Evolutionary conservation across 2,888 invertebrate species (phyloP), one percentile per base, ranked within the genome.

Genomic region (Saturnia japonica): DNA sequence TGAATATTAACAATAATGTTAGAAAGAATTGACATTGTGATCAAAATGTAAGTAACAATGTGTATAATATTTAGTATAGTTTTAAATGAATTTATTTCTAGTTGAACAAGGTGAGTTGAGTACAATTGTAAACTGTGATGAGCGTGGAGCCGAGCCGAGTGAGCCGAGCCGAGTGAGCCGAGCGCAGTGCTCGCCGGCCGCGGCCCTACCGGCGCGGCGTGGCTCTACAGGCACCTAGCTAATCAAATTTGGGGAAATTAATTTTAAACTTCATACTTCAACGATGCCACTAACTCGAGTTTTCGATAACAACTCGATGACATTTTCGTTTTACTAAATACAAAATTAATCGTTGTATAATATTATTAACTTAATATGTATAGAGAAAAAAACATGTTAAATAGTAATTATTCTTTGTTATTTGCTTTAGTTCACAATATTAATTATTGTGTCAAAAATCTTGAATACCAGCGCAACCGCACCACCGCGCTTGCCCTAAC

Each of bases 171-270:
- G 40, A 40, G 12, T 6, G 16, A 40, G 62, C 14, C 25, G 28
- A 22, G n/a, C 25, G 25, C 28, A 28, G n/a, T 14, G 25, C 60
- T 28, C 28, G 57, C n/a, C n/a, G n/a, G n/a, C n/a, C n/a, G n/a
- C n/a, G n/a, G n/a, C n/a, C n/a, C n/a, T n/a, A n/a, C n/a, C n/a
- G n/a, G 57, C 11, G 16, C 60, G 28, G 14, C 25, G 14, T 11
- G 60, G 7, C 62, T 28, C 64, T 8, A 19, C 40, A 40, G 62
- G 16, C 40, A 64, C 43, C 60, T 40, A 28, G 34, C 64, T 64
- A 64, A 64, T 64, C 64, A 40, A 64, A 64, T 64, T 64, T 40
- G 19, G 40, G n/a, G 19, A 40, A 64, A 64, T 64, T 64, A 34
- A 40, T 64, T 64, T 40, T 34, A n/a, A 40, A 64, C 25, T 64